Percentiles rank a stretch among this genome's conserved stretches.
These are phyloP conservation scores for Sylvia atricapilla DNA, from an alignment of 2,113 vertebrate species.

Conservation along the genomic window DNA sequence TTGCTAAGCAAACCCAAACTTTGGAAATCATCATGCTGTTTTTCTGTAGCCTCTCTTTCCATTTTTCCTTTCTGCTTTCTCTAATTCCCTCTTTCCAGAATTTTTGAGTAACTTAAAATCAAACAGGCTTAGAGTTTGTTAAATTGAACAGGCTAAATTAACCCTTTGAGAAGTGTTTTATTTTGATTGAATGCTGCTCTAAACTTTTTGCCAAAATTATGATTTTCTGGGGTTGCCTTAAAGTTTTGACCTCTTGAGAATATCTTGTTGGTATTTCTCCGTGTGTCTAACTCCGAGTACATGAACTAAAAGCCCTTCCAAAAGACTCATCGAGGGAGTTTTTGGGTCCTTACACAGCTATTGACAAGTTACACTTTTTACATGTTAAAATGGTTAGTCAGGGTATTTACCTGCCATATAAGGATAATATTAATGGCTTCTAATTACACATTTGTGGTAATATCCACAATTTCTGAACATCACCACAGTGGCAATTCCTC, in stretches of 20 bases:
- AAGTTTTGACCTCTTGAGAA: not conserved
- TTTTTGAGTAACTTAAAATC: not conserved
- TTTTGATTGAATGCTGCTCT: not conserved
- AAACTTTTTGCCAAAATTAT: not conserved
- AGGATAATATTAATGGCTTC: not conserved
- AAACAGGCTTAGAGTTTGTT: fast-evolving
- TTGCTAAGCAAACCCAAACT: too few species aligned
- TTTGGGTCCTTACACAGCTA: not conserved
- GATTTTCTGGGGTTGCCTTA: not conserved
- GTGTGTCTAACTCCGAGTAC: fast-evolving
- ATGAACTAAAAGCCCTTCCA: not conserved
- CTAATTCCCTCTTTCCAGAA: not conserved
- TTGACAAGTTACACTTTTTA: not conserved
- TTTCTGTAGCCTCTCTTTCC: too few species aligned
- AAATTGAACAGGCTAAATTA: not conserved
- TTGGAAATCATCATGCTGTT: too few species aligned
- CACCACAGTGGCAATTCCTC: not conserved
- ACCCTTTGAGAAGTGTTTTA: not conserved
- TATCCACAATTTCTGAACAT: not conserved
- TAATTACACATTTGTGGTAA: not conserved
- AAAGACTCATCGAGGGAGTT: fast-evolving
- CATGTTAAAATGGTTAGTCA: not conserved
- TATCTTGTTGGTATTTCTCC: not conserved
- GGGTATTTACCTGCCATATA: not conserved
- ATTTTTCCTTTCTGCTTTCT: too few species aligned